These are phyloP conservation scores for Lophius piscatorius DNA, from an alignment of 2,113 vertebrate species.

Conservation along the genomic window DNA sequence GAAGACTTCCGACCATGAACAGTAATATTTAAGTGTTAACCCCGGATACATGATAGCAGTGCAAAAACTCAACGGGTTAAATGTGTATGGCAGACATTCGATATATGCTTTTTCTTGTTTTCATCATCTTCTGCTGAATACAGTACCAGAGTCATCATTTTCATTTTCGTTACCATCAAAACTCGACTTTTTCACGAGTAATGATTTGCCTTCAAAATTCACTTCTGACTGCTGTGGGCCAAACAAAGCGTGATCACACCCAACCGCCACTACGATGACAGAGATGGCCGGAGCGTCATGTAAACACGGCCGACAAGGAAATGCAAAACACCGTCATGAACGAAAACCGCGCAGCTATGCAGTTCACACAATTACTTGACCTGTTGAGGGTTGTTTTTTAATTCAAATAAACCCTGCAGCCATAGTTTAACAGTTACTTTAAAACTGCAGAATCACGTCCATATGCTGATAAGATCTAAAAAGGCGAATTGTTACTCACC, in stretches of 20 bases:
- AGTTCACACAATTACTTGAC: not conserved
- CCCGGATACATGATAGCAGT: too few species aligned
- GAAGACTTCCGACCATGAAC: too few species aligned
- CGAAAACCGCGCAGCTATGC: not conserved
- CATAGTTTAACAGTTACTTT: constrained; percentile 16
- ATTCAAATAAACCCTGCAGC: constrained; percentile 29
- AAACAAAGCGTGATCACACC: not conserved
- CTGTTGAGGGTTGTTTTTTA: not conserved
- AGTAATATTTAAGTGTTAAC: too few species aligned
- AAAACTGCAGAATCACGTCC: not conserved
- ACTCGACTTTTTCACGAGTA: not conserved
- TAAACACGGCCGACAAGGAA: constrained; percentile 24
- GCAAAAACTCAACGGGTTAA: too few species aligned
- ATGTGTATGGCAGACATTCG: not conserved
- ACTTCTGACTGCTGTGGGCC: constrained; percentile 1
- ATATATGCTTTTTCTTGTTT: not conserved
- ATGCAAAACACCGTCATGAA: not conserved
- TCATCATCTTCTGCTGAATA: too few species aligned
- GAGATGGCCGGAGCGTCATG: not conserved
- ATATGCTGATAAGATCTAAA: accelerated
- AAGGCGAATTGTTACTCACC: constrained; percentile 49
- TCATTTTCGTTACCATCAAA: not conserved
- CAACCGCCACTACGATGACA: not conserved
- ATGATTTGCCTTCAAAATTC: not conserved
- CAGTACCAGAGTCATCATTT: not conserved